Evolutionary conservation across 1,140 invertebrate species (phyloP), one percentile per base, ranked within the genome.

Genomic region (Ctenoplectra terminalis): DNA sequence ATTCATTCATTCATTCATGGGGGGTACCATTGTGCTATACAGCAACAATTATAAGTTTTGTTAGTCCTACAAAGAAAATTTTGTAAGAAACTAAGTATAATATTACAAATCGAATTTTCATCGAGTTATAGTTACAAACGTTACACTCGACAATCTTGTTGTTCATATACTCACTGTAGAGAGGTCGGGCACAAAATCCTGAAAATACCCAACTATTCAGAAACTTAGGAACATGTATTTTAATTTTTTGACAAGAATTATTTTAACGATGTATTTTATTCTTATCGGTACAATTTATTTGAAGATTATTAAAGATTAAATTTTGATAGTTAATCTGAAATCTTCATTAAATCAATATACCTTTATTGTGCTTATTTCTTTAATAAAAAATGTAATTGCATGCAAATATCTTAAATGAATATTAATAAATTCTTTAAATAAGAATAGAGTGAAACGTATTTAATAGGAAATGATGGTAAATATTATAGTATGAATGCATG

Each of bases 141-240:
- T 89, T 92, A 88, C 93, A 94, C 93, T 93, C 92, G 89, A 90
- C 88, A 94, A 90, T 90, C 80, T 90, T 81, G 79, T 84, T 91
- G 84, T 79, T 87, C 87, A 91, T 89, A 94, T 95, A 95, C 94
- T 95, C 93, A 95, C 94, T 93, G 94, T 94, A 88, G 91, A 90
- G 89, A 94, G 90, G 90, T 93, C 94, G 90, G 93, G 92, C 91
- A 93, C 92, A 94, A 94, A 92, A 91, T 95, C 94, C 94, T 95
- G 94, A 93, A 95, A 95, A 94, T 89, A 93, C 90, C 88, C 92
- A 94, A 92, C 91, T 90, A 91, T 92, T 93, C 87, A 92, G 86
- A 91, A 90, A 87, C 71, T 84, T 80, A 79, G 58, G 86, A 82
- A 48, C 78, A 84, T 63, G 58, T 54, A 50, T 73, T 58, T 23